Conservation (phyloP, 1,140 invertebrate species). For the Anthonomus grandis region DNA sequence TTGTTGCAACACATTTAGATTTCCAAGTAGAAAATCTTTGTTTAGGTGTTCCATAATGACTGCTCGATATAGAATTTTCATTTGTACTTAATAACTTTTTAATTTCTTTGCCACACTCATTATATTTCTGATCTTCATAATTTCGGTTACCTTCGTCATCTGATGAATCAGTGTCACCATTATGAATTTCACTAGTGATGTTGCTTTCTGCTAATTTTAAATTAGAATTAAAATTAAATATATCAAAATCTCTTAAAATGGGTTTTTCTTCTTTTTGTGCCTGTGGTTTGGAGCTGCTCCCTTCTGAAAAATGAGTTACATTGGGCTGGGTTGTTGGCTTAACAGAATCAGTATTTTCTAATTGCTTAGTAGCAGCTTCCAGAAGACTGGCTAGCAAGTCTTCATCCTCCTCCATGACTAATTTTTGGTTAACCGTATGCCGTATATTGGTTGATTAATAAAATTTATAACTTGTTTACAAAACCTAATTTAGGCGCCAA, state of each 20-base stretch:
- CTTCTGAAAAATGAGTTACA: no score
- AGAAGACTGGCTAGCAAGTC: slow-evolving; percentile 29
- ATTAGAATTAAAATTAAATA: slow-evolving; percentile 29
- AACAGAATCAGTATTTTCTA: slow-evolving; percentile 20
- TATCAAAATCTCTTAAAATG: slow-evolving; percentile 28
- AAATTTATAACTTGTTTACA: no score
- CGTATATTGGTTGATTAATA: no score
- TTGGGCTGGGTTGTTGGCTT: neutral
- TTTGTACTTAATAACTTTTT: slow-evolving; percentile 50
- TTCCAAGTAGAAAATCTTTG: slow-evolving; percentile 28
- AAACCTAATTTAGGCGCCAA: no score
- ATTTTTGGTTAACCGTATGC: no score
- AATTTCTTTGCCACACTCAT: slow-evolving; percentile 63
- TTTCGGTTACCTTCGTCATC: slow-evolving; percentile 77
- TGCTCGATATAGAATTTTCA: slow-evolving; percentile 34
- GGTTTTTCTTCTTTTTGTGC: slow-evolving; percentile 5
- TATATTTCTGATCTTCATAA: slow-evolving; percentile 67
- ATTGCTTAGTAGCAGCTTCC: slow-evolving; percentile 29
- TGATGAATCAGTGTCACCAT: slow-evolving; percentile 67
- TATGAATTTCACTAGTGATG: slow-evolving; percentile 10
- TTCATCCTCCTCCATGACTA: slow-evolving; percentile 23
- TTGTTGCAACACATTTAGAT: slow-evolving; percentile 14
- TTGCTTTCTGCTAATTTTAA: slow-evolving; percentile 4
- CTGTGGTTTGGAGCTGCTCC: no score
- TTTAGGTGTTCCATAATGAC: slow-evolving; percentile 25